A percentile compares a stretch with the other conserved stretches of the same genome.
Evolutionary conservation across 2,888 invertebrate species (phyloP).

Genomic region (Acanthosepion lycidas): DNA sequence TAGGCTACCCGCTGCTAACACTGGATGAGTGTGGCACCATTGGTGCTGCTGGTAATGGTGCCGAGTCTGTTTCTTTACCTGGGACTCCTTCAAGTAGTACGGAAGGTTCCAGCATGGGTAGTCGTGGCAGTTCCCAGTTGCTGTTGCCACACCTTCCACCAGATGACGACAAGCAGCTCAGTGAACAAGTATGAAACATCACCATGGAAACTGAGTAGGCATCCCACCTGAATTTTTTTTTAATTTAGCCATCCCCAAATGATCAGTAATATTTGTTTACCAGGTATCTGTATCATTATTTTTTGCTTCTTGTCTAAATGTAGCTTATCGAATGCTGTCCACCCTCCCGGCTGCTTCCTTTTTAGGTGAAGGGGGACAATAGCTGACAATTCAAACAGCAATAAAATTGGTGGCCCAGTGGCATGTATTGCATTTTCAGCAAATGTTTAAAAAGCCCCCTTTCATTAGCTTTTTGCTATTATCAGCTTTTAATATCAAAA

Average conservation of each 20-base stretch:
- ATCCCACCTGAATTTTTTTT: neutral
- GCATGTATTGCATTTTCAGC: neutral
- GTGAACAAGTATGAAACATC: neutral
- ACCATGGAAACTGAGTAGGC: neutral
- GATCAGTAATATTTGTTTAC: neutral
- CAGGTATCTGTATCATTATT: neutral
- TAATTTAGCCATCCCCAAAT: neutral
- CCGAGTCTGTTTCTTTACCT: conserved; percentile 36
- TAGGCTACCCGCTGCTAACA: conserved; percentile 40
- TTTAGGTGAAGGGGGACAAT: neutral
- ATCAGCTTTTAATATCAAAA: neutral
- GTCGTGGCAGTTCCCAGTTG: conserved; percentile 44
- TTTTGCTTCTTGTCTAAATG: neutral
- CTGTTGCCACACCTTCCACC: neutral
- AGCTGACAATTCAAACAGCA: neutral
- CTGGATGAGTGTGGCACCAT: conserved; percentile 10
- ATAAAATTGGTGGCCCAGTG: neutral
- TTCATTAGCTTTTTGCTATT: neutral
- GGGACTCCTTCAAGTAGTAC: conserved; percentile 43
- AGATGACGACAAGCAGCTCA: neutral
- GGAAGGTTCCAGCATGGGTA: conserved; percentile 37
- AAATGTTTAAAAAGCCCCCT: neutral
- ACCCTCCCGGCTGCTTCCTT: neutral
- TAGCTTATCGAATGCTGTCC: neutral
- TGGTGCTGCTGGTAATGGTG: neutral